Base-by-base conservation (phyloP, 1,140 invertebrate genomes). In the Apis cerana region DNA sequence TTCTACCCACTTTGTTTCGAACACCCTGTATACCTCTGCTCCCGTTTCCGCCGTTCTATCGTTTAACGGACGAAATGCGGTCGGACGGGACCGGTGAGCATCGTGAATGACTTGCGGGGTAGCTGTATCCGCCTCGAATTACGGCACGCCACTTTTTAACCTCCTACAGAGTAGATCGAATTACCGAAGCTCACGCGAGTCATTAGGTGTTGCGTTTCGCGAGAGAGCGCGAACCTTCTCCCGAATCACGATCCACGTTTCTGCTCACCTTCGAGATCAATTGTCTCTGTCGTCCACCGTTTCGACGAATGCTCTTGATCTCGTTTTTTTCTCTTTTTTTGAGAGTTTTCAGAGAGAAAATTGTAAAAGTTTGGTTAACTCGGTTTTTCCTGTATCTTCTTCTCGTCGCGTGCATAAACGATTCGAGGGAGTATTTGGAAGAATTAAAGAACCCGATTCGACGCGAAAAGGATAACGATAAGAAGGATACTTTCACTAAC, bases 171-270 rank as follows among this genome's bases (percentile, higher is more conserved):
- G 78, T 76, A 62, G 83, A 83, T 85, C 82, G 76, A 75, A 80
- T 85, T 85, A 85, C 84, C 70, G 70, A 86, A 72, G 85, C 83
- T 81, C 83, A 80, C 77, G 82, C 85, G 82, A 84, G 64, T 84
- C 82, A 79, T 85, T 83, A 82, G 80, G 83, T 85, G 65, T 85
- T 80, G 72, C 80, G 72, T 85, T 85, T 85, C 83, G 80, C 80
- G 80, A 70, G 80, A 70, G 72, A 33, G 59, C 75, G 56, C 70
- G 83, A 81, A 61, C 68, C 59, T 48, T 80, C 56, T 23, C 27
- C 27, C 59, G 62, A 62, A 58, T 58, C 72, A 56, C 65, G 75
- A 64, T 58, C 56, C 82, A 61, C 67, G 64, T 33, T 54, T 27
- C 27, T 33, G 9, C 62, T 52, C 11, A 15, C 12, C 61, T 13